Conservation (phyloP, 1,140 invertebrate species). For the Tetramorium alpestre region DNA sequence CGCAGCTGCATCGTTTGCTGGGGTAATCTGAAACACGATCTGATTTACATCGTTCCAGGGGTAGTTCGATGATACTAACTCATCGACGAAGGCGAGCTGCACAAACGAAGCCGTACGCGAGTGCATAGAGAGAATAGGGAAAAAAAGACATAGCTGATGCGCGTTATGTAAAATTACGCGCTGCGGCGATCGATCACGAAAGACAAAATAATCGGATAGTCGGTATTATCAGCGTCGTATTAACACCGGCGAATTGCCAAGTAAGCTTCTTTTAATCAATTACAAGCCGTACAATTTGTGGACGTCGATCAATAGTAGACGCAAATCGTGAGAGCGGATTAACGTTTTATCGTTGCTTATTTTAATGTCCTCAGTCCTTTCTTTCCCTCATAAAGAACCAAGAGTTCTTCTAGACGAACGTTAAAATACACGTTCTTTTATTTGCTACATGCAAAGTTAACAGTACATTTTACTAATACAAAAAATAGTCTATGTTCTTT, state of each 20-base stretch:
- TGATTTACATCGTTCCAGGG: slow-evolving; percentile 39
- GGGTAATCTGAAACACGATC: slow-evolving; percentile 36
- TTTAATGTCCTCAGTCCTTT: background rate
- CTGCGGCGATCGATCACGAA: slow-evolving; percentile 12
- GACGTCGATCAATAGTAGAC: background rate
- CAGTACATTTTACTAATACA: background rate
- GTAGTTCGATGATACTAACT: slow-evolving; percentile 38
- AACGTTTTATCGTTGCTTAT: background rate
- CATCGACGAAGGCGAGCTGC: background rate
- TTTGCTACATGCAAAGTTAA: background rate
- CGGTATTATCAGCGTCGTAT: slow-evolving; percentile 2
- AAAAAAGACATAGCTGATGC: background rate
- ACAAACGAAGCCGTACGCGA: slow-evolving; percentile 28
- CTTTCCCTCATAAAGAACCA: background rate
- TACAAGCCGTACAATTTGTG: slow-evolving; percentile 9
- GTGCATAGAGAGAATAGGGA: background rate
- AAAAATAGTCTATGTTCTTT: background rate
- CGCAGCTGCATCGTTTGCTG: slow-evolving; percentile 8
- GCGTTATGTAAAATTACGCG: slow-evolving; percentile 21
- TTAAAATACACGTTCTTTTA: background rate
- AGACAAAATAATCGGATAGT: slow-evolving; percentile 46
- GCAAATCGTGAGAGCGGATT: background rate
- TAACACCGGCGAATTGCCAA: slow-evolving; percentile 4
- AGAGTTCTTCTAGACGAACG: background rate
- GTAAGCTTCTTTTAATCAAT: slow-evolving; percentile 37